Base-by-base conservation (phyloP, 2,797 vertebrate genomes). In the Propithecus perrieri region DNA sequence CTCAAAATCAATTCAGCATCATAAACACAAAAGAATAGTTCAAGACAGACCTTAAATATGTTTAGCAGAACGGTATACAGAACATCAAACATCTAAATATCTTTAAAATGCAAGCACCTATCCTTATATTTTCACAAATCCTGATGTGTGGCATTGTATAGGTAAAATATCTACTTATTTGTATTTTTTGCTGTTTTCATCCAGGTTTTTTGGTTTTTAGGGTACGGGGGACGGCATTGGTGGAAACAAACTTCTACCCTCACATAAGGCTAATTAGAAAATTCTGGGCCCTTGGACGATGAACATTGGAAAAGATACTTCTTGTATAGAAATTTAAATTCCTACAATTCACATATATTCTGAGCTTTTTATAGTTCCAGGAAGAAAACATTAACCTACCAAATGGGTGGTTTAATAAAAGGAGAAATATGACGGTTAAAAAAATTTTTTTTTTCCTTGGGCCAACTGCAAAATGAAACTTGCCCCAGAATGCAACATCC, bases 401-500 rank as follows among this genome's bases (percentile, higher is more conserved):
- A 91, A 95, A 92, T 78, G 41, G 35, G 35, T 53, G 87, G 65
- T 95, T 93, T 93, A 79, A 76, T 76, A 96, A 96, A 94, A 92
- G 50, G 71, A 97, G 91, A 95, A 89, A 95, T 43, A 59, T 72
- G 84, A 88, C 57, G 3, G 57, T 93, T 93, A 26, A 80, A 78
- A 95, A 80, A 63, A 7, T 7, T 12, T 59, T 59, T 28, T 91
- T 91, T 94, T 26, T 4, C 22, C 81, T 96, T 71, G 79, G 86
- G 80, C 88, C 94, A 96, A 91, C 65, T 89, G 72, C 97, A 98
- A 97, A 98, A 92, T 92, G 96, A 97, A 98, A 98, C 97, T 95
- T 96, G 95, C 67, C 41, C 69, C 93, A 89, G 94, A 96, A 83
- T 3, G 93, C 80, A 92, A 59, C 93, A 96, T 91, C 81, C 94